phyloP scores from a whole-genome alignment of 1,140 invertebrate species.

The Nephila pilipes region DNA sequence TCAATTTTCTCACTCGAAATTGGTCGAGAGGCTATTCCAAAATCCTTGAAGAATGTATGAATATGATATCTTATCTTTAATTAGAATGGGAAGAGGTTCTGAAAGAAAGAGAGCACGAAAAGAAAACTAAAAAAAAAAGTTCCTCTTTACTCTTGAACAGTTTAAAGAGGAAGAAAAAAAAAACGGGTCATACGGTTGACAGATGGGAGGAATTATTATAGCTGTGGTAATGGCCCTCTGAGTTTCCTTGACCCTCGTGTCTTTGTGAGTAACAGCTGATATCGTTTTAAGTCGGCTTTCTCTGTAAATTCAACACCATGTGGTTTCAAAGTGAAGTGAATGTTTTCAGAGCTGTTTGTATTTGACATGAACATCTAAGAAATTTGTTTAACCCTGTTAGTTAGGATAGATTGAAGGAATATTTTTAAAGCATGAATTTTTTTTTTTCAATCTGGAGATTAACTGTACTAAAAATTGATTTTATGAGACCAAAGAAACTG shows the following conservation, averaged over 20 bases:
- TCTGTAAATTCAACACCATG: neutral
- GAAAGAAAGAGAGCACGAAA: neutral
- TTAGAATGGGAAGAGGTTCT: neutral
- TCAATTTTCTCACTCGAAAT: neutral
- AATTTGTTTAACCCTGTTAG: no score
- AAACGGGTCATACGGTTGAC: neutral
- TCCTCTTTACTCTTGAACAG: neutral
- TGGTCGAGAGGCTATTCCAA: neutral
- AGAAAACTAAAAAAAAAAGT: neutral
- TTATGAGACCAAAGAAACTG: no score
- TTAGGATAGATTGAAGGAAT: no score
- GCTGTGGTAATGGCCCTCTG: neutral
- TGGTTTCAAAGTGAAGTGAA: neutral
- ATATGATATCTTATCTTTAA: constrained; percentile 3
- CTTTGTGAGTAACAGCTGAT: neutral
- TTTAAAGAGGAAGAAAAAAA: neutral
- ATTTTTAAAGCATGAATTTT: no score
- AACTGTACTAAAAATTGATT: no score
- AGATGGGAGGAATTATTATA: constrained; percentile 8
- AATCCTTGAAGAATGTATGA: neutral
- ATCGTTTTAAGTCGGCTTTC: neutral
- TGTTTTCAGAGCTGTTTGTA: neutral
- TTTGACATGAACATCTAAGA: neutral
- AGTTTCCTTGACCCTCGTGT: neutral
- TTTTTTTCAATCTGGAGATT: no score